These are phyloP conservation scores for Notolabrus celidotus DNA, from an alignment of 2,797 vertebrate species.

Conservation along the genomic window DNA sequence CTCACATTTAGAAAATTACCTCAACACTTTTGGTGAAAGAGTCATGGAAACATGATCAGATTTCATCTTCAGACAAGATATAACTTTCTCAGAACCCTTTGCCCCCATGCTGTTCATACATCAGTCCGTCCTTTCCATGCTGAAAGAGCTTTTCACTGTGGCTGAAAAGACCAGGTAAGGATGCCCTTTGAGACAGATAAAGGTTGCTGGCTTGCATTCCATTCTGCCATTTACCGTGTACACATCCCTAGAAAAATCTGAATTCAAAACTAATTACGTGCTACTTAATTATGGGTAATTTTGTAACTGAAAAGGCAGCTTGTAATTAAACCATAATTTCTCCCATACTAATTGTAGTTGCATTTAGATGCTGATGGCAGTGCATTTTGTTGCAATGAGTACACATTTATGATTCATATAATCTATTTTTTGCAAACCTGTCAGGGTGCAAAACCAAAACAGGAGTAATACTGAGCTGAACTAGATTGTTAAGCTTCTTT, in stretches of 20 bases:
- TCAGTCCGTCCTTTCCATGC: constrained; percentile 41
- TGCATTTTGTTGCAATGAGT: constrained; percentile 43
- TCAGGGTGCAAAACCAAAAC: constrained; percentile 21
- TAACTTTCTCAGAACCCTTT: constrained; percentile 39
- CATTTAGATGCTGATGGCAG: constrained; percentile 36
- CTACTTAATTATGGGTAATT: constrained; percentile 56
- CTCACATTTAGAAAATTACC: constrained; percentile 79
- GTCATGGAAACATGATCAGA: constrained; percentile 72
- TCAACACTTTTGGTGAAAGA: constrained; percentile 60
- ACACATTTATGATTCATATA: constrained; percentile 22
- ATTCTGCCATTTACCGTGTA: constrained; percentile 32
- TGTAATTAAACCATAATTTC: constrained; percentile 47
- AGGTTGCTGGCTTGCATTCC: not conserved
- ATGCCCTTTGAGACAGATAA: constrained; percentile 14
- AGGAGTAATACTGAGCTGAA: not conserved
- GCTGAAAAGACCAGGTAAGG: constrained; percentile 34
- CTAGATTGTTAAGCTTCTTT: not conserved
- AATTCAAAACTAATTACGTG: constrained; percentile 35
- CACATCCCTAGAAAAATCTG: constrained; percentile 24
- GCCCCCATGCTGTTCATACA: constrained; percentile 31
- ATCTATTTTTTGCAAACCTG: constrained; percentile 13
- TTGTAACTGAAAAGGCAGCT: constrained; percentile 45
- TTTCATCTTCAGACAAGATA: constrained; percentile 72
- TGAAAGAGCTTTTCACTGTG: constrained; percentile 36
- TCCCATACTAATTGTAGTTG: constrained; percentile 28